phyloP scores from a whole-genome alignment of 1,140 invertebrate genomes.

The Hylaeus volcanicus region DNA sequence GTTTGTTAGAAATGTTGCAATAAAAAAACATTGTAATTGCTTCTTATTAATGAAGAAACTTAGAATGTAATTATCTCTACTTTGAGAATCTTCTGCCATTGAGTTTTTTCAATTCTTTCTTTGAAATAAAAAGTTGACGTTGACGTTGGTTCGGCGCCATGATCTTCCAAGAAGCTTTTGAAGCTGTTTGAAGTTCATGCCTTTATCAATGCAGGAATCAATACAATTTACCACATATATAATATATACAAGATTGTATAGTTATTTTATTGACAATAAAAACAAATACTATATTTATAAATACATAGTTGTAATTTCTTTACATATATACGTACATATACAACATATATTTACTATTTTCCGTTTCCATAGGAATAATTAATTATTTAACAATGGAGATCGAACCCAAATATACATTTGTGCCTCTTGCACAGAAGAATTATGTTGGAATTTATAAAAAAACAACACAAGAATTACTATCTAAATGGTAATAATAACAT shows the following conservation, averaged over 20 bases:
- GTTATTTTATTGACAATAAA: background rate
- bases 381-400: conserved; percentile 68
- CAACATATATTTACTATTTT: background rate
- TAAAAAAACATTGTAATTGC: background rate
- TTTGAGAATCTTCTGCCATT: conserved; percentile 66
- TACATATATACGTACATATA: background rate
- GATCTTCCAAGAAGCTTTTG: conserved; percentile 11
- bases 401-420: conserved; percentile 74
- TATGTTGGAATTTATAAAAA: conserved; percentile 68
- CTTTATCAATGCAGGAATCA: conserved; percentile 20
- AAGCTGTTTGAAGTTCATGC: conserved; percentile 5
- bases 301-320: background rate
- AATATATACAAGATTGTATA: background rate
- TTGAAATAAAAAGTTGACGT: conserved; percentile 64
- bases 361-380: conserved; percentile 42
- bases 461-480: conserved; percentile 67
- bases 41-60: background rate
- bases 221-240: no score
- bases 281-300: background rate
- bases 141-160: conserved; percentile 72
- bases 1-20: background rate
- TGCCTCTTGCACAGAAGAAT: conserved; percentile 67
- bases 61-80: conserved; percentile 39
- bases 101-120: conserved; percentile 67
- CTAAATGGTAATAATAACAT: conserved; percentile 73